Percentiles rank a stretch among this genome's conserved stretches.
These are phyloP conservation scores for Parnassius smintheus DNA, from an alignment of 2,888 invertebrate genomes.

Conservation along the genomic window DNA sequence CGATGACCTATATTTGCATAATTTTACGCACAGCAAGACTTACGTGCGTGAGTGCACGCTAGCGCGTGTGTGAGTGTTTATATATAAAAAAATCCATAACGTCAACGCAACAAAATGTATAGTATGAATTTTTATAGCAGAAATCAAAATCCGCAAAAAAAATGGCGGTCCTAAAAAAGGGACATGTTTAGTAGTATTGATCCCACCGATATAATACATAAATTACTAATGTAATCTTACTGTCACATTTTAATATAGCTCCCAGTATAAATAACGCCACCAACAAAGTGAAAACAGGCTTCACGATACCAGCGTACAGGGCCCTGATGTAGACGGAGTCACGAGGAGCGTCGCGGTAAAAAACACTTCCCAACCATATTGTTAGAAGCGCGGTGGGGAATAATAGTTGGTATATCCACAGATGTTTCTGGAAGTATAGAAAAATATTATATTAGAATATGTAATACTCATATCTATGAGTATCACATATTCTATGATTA, in stretches of 20 bases:
- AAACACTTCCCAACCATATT: conserved; percentile 33
- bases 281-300: conserved; percentile 23
- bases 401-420: conserved; percentile 19
- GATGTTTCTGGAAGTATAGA: conserved; percentile 6
- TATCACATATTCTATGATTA: too few relatives aligned
- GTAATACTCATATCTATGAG: neutral
- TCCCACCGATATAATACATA: neutral
- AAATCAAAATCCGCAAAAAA: too few relatives aligned
- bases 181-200: neutral
- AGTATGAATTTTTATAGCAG: too few relatives aligned
- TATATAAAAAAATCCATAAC: too few relatives aligned
- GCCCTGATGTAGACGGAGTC: conserved; percentile 30
- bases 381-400: conserved; percentile 30
- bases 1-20: too few relatives aligned
- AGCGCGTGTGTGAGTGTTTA: too few relatives aligned
- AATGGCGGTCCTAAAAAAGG: too few relatives aligned
- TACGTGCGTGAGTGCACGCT: too few relatives aligned
- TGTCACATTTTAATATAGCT: conserved; percentile 10
- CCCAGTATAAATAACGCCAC: neutral
- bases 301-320: conserved; percentile 34
- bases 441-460: neutral
- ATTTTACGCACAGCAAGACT: too few relatives aligned
- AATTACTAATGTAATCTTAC: conserved; percentile 5
- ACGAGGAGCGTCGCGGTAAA: conserved; percentile 36
- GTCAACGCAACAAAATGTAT: too few relatives aligned